Percentiles rank a stretch among this genome's conserved stretches.
Evolutionary conservation across 1,140 invertebrate genomes (phyloP).

Genomic region (Micrasema minimum): DNA sequence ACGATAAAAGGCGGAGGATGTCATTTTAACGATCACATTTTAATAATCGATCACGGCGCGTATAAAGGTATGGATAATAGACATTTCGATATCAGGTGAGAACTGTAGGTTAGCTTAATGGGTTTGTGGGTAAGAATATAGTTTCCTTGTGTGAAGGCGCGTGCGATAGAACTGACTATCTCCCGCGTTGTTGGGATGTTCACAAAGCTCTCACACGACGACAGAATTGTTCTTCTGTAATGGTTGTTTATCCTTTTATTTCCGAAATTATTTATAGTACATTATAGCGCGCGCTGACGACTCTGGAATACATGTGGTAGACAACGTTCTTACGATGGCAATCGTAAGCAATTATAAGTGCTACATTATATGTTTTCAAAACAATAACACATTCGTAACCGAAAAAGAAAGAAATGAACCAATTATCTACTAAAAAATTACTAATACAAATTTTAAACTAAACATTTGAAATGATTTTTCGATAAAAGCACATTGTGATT

Average conservation of each 20-base stretch:
- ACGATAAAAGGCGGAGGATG: slow-evolving; percentile 27
- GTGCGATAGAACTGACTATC: slow-evolving; percentile 37
- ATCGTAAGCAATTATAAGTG: too few relatives aligned
- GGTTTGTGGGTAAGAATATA: not conserved
- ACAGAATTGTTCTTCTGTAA: slow-evolving; percentile 36
- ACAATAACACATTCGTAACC: too few relatives aligned
- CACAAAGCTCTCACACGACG: slow-evolving; percentile 44
- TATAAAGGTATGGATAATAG: slow-evolving; percentile 4
- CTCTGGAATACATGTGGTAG: slow-evolving; percentile 22
- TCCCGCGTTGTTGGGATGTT: slow-evolving; percentile 36
- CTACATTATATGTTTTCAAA: too few relatives aligned
- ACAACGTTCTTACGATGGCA: too few relatives aligned
- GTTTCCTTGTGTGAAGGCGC: not conserved
- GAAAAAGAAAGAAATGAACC: too few relatives aligned
- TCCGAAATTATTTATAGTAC: slow-evolving; percentile 47
- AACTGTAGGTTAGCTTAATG: too few relatives aligned
- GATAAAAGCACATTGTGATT: too few relatives aligned
- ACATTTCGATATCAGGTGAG: slow-evolving; percentile 6
- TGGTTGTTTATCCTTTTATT: slow-evolving; percentile 24
- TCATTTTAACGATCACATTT: slow-evolving; percentile 3
- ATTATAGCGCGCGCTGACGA: slow-evolving; percentile 37
- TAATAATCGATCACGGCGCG: not conserved
- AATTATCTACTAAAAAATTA: too few relatives aligned
- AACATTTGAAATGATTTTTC: too few relatives aligned
- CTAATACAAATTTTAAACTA: too few relatives aligned